Base-by-base conservation (phyloP, 2,797 vertebrate species). In the Argya squamiceps region DNA sequence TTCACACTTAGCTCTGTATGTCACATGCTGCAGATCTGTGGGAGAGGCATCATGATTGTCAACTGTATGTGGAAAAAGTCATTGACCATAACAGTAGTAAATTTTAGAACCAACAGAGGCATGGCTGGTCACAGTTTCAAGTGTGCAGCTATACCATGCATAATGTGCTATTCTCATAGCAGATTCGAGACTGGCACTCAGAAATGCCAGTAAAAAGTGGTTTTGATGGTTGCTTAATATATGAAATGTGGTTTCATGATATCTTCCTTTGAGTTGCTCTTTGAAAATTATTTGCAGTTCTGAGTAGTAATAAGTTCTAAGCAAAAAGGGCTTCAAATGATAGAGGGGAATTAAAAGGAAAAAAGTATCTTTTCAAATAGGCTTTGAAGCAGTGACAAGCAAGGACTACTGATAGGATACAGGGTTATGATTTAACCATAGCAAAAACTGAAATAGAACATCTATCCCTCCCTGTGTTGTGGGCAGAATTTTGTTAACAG, bases 331-430 rank as follows among this genome's bases (percentile, higher is more conserved):
- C 56, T 92, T 94, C 94, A 96, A 96, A 89, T 0, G 6, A 71
- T 88, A 80, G 56, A 90, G 73, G 58, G 43, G 17, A 88, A 63
- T 67, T 84, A 84, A 95, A 88, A 92, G 56, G 63, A 68, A 79
- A 84, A 84, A 91, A 63, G 7, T 80, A 10, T 91, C 55, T 96
- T 97, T 97, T 97, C 67, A 96, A 94, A 90, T 73, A 90, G 88
- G n/a, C 90, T 85, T 93, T 81, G 59, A 91, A 92, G 37, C 0
- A 0, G 21, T 41, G 62, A 88, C 59, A 53, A 86, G 17, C 55
- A 63, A 59, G 63, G 68, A 73, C 17, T 58, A 34, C 19, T 39
- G 34, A 46, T 80, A 60, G 39, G 44, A 55, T 73, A 56, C 6
- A 20, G 36, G n/a, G 53, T 56, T 87, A 64, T 65, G 27, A 59